These are phyloP conservation scores for Tridacna crocea DNA, from an alignment of 2,888 invertebrate genomes.

Conservation along the genomic window DNA sequence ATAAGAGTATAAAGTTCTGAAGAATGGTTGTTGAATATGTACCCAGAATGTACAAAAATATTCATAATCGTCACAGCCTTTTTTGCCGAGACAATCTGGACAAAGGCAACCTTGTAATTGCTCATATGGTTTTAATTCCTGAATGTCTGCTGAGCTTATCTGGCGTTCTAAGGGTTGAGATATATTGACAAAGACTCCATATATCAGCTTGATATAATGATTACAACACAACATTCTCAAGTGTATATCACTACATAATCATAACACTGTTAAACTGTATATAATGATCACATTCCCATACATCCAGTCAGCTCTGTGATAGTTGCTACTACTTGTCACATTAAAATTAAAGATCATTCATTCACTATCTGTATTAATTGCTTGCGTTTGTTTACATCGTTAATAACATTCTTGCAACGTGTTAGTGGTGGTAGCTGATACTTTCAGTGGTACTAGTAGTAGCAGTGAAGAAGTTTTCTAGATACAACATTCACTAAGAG, in stretches of 20 bases:
- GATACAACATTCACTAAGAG: slow-evolving; percentile 57
- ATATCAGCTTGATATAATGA: background rate
- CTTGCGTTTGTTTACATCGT: background rate
- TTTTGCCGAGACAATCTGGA: too few species aligned
- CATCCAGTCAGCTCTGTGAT: background rate
- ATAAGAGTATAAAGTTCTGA: too few species aligned
- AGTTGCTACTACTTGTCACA: slow-evolving; percentile 13
- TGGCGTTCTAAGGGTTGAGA: too few species aligned
- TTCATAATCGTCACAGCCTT: too few species aligned
- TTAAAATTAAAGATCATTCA: slow-evolving; percentile 8
- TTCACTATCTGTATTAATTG: background rate
- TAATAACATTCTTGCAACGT: slow-evolving; percentile 2
- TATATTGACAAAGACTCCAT: too few species aligned
- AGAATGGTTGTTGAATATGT: too few species aligned
- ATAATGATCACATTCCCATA: background rate
- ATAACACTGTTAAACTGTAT: background rate
- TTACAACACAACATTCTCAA: slow-evolving; percentile 6
- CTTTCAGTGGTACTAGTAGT: slow-evolving; percentile 11
- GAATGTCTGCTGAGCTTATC: too few species aligned
- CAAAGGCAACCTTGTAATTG: too few species aligned
- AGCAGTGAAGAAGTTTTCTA: slow-evolving; percentile 15
- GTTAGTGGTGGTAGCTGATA: slow-evolving; percentile 4
- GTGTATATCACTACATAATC: background rate
- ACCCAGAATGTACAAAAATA: too few species aligned
- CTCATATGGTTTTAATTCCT: too few species aligned